Base-by-base conservation (phyloP, 2,113 vertebrate genomes). In the Mustela nigripes region DNA sequence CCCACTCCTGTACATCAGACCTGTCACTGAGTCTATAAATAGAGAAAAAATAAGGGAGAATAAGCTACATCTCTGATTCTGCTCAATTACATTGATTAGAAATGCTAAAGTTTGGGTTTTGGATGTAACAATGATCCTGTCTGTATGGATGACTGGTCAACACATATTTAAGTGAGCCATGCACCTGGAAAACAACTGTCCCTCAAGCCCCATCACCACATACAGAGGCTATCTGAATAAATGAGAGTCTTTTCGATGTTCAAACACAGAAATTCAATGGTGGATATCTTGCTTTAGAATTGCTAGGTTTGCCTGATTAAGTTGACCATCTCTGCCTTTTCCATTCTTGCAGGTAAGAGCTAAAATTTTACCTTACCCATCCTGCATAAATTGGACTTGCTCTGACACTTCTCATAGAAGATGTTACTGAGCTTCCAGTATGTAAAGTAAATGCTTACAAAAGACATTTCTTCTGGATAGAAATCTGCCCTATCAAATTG, bases 21-120 rank as follows among this genome's bases (percentile, higher is more conserved):
- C 96, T 94, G 89, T 95, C 97, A 93, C 45, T n/a, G 26, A 95
- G 31, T 22, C 82, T 96, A 97, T 84, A 98, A 91, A 98, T 84
- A 97, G 92, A 85, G 56, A 76, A 89, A 80, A 94, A 82, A 24
- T 48, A 74, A 79, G 65, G 31, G n/a, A 83, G 73, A 83, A 71
- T 65, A 69, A 92, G 58, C 60, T 69, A 9, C 31, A 80, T 65
- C 42, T 42, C 19, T 91, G 48, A 83, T 78, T 86, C 71, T 79
- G 36, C n/a, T 94, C 56, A 56, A 56, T 0, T 63, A 9, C 19
- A 67, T 81, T 91, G 89, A 80, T 15, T 62, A 74, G 60, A 96
- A 71, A 85, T 81, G 19, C 14, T 69, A n/a, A 80, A 82, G 3
- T 26, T 74, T 71, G 19, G 8, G 2, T 42, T 94, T 92, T 1